A percentile compares a stretch with the other conserved stretches of the same genome.
These are phyloP conservation scores for Nothobranchius furzeri DNA, from an alignment of 2,113 vertebrate species.

Conservation along the genomic window DNA sequence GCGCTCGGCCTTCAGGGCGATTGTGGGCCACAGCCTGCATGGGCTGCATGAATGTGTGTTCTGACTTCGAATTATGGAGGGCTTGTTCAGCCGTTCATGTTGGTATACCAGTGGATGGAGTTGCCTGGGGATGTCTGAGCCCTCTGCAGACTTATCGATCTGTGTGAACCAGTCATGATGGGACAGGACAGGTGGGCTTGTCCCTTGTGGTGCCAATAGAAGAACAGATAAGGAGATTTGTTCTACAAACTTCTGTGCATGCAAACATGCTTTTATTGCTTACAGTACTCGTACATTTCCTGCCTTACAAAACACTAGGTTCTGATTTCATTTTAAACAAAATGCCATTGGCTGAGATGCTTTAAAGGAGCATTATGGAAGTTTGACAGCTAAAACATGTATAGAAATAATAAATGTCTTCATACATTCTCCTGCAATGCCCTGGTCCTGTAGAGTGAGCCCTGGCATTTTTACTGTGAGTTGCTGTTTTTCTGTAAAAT, in stretches of 20 bases:
- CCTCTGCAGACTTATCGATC: conserved; percentile 71
- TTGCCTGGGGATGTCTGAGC: conserved; percentile 70
- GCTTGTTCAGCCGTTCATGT: conserved; percentile 16
- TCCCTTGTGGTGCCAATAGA: neutral
- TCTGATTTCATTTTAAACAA: neutral
- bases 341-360: no score
- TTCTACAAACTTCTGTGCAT: neutral
- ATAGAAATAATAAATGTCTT: no score
- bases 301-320: neutral
- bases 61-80: conserved; percentile 16
- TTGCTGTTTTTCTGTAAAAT: no score
- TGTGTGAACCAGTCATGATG: conserved; percentile 74
- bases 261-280: neutral
- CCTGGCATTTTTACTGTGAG: no score
- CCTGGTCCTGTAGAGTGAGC: no score
- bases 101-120: conserved; percentile 51
- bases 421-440: no score
- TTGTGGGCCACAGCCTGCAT: conserved; percentile 21
- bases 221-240: conserved; percentile 15
- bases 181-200: conserved; percentile 70
- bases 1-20: conserved; percentile 26
- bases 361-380: no score
- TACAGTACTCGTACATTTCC: neutral
- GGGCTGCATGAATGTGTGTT: conserved; percentile 34
- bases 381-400: no score